Evolutionary conservation across 2,888 invertebrate genomes (phyloP), one percentile per base, ranked within the genome.

Genomic region (Latrodectus elegans): DNA sequence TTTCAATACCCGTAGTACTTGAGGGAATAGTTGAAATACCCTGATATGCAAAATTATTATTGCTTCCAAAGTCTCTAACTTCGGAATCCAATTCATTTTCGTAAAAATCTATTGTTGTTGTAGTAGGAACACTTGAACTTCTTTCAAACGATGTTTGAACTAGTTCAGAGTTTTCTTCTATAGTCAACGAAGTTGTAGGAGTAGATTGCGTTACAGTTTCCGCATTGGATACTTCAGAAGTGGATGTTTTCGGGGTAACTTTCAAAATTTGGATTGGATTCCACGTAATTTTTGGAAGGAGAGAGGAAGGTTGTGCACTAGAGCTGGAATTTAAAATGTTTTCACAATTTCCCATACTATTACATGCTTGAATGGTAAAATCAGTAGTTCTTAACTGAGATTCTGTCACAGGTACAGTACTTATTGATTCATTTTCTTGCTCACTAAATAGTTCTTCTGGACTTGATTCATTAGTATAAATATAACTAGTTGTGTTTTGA

Each of bases 71-170:
- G 15, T 51, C 17, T 67, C 51, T 77, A 15, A 71, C 72, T 26
- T 81, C 81, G 9, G 81, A 73, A 67, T 81, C 81, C 14, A 81
- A 53, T 53, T 81, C 81, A 74, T 81, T 81, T 64, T 55, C 81
- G 52, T 26, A 64, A 38, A 73, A 65, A 67, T 81, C 51, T 15
- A 15, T n/a, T 15, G n/a, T n/a, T 15, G n/a, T 11, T 4, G 12
- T n/a, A 4, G 12, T 60, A n/a, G 60, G 60, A 38, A 38, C 38
- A 38, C 6, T 38, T 38, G 38, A 38, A 2, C 38, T 38, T 6
- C 4, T 38, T 38, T 38, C 38, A 38, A 38, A 38, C 4, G 38
- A 38, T 38, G 38, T 38, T 4, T 6, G 38, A 38, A 38, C 38
- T 38, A 38, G 6, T 38, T 38, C 38, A 6, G 38, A 0, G 6